Evolutionary conservation across 2,113 vertebrate genomes (phyloP), one percentile per base, ranked within the genome.

Genomic region (Cnemophilus loriae): DNA sequence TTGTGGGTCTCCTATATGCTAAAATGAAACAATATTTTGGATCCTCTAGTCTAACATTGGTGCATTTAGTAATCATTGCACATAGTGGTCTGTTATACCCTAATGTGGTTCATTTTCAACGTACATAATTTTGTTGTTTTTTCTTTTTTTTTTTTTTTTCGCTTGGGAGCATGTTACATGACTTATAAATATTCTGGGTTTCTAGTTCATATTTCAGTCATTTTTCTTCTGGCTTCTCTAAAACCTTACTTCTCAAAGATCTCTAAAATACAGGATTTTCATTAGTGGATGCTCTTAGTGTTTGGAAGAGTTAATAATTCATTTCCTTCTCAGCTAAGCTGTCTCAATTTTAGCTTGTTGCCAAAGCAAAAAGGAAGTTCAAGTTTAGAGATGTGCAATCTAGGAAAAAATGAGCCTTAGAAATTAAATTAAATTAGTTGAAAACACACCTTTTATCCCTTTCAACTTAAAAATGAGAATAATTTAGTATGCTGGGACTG

Each of bases 401-500:
- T 61, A 73, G 69, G 49, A 73, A 87, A 77, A 33, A 92, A 64
- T 9, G 12, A 63, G 8, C 65, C 65, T 84, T 79, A 86, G 93
- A 78, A 96, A 79, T 53, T 73, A 84, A 94, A n/a, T n/a, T n/a
- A n/a, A n/a, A n/a, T n/a, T n/a, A n/a, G n/a, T 89, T 81, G 82
- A 57, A 87, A 96, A 81, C 70, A 91, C 11, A 95, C 16, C 21
- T 84, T 95, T 94, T 61, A 50, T 93, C 73, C 96, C 86, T 96
- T 95, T 84, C 95, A 85, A 33, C 49, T 95, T 94, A 84, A 97
- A 96, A 95, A 91, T n/a, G 67, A 97, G 90, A 91, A 65, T 70
- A 85, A 96, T 90, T 83, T 76, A 85, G 67, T 71, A 79, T 78
- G 56, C 61, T 85, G 67, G 68, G 84, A 87, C 85, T 0, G 1